These are phyloP conservation scores for Drosophila paracracens DNA, from an alignment of 2,888 invertebrate species.

Conservation along the genomic window DNA sequence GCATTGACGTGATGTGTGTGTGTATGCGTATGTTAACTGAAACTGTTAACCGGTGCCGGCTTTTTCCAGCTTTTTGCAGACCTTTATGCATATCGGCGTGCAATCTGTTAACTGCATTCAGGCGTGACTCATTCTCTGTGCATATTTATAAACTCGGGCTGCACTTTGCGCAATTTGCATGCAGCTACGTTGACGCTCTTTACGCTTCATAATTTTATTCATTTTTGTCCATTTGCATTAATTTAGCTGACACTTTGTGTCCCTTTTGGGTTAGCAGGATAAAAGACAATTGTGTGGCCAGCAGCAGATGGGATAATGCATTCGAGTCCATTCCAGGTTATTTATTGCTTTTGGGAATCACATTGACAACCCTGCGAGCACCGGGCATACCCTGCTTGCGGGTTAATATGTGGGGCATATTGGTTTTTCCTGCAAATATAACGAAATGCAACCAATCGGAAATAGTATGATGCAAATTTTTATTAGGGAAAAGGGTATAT, in stretches of 20 bases:
- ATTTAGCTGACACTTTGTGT: slow-evolving; percentile 32
- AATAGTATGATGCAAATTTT: neutral
- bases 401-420: neutral
- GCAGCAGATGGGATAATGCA: slow-evolving; percentile 26
- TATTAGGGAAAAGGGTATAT: neutral
- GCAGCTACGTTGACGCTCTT: slow-evolving; percentile 44
- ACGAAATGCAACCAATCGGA: neutral
- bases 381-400: neutral
- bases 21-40: slow-evolving; percentile 39
- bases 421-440: neutral
- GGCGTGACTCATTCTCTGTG: slow-evolving; percentile 45
- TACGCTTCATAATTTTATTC: slow-evolving; percentile 61
- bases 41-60: slow-evolving; percentile 46
- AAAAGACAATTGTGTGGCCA: slow-evolving; percentile 8
- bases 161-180: slow-evolving; percentile 51
- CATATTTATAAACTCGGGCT: slow-evolving; percentile 20
- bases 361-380: slow-evolving; percentile 23
- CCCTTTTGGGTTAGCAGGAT: slow-evolving; percentile 22
- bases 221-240: slow-evolving; percentile 45
- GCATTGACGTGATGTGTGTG: slow-evolving; percentile 25
- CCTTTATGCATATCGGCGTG: slow-evolving; percentile 57
- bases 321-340: slow-evolving; percentile 19
- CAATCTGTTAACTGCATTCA: slow-evolving; percentile 69
- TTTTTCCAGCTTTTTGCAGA: slow-evolving; percentile 11
- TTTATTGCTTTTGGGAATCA: slow-evolving; percentile 49